Evolutionary conservation across 2,113 vertebrate genomes (phyloP).

Genomic region (rabbit (Oryctolagus cuniculus)): DNA sequence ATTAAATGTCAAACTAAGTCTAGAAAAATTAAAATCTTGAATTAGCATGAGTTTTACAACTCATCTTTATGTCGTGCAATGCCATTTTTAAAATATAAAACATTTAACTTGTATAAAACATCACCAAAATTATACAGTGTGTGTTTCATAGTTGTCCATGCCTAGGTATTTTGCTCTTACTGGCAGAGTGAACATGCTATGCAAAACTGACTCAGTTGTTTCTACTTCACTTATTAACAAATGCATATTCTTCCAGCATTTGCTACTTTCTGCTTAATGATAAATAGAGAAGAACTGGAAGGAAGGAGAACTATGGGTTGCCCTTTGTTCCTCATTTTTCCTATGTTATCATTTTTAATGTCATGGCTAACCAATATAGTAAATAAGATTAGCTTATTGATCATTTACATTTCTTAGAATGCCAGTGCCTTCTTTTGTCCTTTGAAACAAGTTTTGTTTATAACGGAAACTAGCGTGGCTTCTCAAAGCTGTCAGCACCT

Average conservation of each 20-base stretch:
- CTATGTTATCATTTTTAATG: neutral
- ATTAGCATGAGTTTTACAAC: neutral
- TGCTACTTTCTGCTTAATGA: neutral
- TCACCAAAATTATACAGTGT: neutral
- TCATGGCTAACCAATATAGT: neutral
- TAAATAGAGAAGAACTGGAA: neutral
- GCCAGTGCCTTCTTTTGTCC: neutral
- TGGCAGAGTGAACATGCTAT: neutral
- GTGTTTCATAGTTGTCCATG: neutral
- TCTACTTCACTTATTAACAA: neutral
- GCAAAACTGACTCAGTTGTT: neutral
- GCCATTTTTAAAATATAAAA: neutral
- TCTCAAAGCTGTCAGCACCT: neutral
- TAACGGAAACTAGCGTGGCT: neutral
- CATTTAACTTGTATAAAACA: neutral
- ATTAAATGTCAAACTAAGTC: neutral
- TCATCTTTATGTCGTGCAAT: neutral
- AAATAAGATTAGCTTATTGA: neutral
- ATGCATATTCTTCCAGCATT: neutral
- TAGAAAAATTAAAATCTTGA: neutral
- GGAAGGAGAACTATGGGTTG: neutral
- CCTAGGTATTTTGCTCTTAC: neutral
- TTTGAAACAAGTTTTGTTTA: neutral
- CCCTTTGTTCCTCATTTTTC: neutral
- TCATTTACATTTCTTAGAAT: neutral